A percentile compares a stretch with the other conserved stretches of the same genome.
Conservation (phyloP, 2,888 invertebrate species). For the Stramonita haemastoma region DNA sequence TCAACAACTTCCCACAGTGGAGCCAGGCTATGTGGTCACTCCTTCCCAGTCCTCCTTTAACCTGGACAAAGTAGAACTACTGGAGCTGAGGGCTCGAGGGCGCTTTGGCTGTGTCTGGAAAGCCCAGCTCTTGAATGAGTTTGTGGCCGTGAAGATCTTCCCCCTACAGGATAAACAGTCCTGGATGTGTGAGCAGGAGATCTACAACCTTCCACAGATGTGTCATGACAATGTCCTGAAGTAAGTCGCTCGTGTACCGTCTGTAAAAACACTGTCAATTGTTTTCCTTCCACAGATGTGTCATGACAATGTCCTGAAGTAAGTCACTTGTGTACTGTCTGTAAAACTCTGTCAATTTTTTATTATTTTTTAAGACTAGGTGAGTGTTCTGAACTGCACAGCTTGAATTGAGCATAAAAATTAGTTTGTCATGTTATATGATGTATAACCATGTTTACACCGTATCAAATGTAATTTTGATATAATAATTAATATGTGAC, state of each 20-base stretch:
- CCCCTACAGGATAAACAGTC: conserved; percentile 93
- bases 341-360: too few species aligned
- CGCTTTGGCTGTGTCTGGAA: conserved; percentile 97
- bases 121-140: conserved; percentile 82
- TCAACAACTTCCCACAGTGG: conserved; percentile 85
- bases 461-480: too few species aligned
- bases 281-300: conserved; percentile 93
- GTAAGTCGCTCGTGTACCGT: neutral
- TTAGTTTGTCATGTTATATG: too few species aligned
- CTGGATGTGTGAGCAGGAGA: conserved; percentile 95
- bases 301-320: conserved; percentile 90
- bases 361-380: too few species aligned
- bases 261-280: too few species aligned
- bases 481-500: too few species aligned
- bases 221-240: conserved; percentile 93
- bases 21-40: conserved; percentile 83
- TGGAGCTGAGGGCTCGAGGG: conserved; percentile 94
- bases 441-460: too few species aligned
- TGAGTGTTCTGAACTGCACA: too few species aligned
- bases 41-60: conserved; percentile 85
- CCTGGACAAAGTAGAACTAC: conserved; percentile 89
- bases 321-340: neutral
- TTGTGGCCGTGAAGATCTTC: conserved; percentile 96
- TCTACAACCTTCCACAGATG: conserved; percentile 94
- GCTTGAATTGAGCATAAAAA: too few species aligned